These are phyloP conservation scores for Phaetusa simplex DNA, from an alignment of 2,113 vertebrate genomes.

Conservation along the genomic window DNA sequence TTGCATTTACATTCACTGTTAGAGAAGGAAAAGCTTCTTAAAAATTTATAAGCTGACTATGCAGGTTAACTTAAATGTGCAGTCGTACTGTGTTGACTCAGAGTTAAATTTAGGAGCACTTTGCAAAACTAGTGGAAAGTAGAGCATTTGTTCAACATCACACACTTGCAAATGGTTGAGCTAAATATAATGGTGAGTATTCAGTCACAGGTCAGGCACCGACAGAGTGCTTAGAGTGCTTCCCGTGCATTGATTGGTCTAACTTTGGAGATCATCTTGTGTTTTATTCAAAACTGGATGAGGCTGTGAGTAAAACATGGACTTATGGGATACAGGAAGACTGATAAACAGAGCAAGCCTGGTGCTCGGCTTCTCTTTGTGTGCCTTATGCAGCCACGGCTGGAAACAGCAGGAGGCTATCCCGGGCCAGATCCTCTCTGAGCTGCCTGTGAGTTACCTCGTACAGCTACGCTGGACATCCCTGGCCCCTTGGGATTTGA, in stretches of 20 bases:
- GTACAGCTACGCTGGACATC: not conserved
- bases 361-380: not conserved
- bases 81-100: conserved; percentile 43
- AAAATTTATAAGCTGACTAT: conserved; percentile 68
- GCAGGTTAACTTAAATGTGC: conserved; percentile 62
- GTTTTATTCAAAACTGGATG: conserved; percentile 20
- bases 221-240: not conserved
- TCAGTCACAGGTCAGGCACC: conserved; percentile 10
- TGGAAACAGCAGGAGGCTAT: not conserved
- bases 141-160: conserved; percentile 50
- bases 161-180: conserved; percentile 42
- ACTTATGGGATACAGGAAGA: not conserved
- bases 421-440: not conserved
- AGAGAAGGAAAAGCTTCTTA: conserved; percentile 39
- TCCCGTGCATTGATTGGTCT: not conserved
- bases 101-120: conserved; percentile 66
- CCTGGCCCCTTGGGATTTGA: not conserved
- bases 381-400: not conserved
- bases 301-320: not conserved
- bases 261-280: conserved; percentile 25
- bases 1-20: conserved; percentile 42
- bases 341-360: not conserved
- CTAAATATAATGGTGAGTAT: conserved; percentile 57
- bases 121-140: conserved; percentile 53
- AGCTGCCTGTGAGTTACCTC: not conserved